A percentile compares a stretch with the other conserved stretches of the same genome.
These are phyloP conservation scores for Balearica regulorum DNA, from an alignment of 2,797 vertebrate genomes.

Conservation along the genomic window DNA sequence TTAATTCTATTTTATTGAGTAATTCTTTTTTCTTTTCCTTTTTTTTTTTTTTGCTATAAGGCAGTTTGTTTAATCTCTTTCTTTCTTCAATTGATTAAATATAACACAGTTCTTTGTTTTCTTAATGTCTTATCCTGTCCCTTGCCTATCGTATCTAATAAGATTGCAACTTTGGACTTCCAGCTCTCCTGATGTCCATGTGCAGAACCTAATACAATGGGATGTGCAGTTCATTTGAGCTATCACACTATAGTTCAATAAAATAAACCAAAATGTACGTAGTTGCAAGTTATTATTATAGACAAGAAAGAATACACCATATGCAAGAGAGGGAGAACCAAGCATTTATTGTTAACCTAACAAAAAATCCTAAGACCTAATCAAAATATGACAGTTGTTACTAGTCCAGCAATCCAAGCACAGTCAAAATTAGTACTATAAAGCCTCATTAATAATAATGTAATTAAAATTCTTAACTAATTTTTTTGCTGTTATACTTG, in stretches of 20 bases:
- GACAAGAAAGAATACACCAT: background rate
- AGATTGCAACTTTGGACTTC: background rate
- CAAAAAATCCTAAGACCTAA: background rate
- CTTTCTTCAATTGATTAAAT: background rate
- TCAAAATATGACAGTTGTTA: background rate
- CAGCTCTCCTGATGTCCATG: background rate
- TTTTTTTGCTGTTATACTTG: background rate
- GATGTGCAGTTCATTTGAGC: background rate
- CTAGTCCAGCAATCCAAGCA: background rate
- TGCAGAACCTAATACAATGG: background rate
- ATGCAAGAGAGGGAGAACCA: background rate
- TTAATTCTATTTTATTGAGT: background rate
- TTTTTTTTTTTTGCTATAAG: background rate
- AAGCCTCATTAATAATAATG: background rate
- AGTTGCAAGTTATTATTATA: background rate
- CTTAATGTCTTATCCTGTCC: background rate
- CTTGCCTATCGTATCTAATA: background rate
- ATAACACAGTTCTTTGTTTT: background rate
- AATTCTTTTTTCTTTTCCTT: background rate
- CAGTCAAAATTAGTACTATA: background rate
- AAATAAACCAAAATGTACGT: background rate
- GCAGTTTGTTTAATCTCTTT: background rate
- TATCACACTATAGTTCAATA: background rate
- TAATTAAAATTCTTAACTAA: background rate
- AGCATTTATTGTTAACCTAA: background rate